Base-by-base conservation (phyloP, 2,113 vertebrate genomes). In the Microcebus jonahi region DNA sequence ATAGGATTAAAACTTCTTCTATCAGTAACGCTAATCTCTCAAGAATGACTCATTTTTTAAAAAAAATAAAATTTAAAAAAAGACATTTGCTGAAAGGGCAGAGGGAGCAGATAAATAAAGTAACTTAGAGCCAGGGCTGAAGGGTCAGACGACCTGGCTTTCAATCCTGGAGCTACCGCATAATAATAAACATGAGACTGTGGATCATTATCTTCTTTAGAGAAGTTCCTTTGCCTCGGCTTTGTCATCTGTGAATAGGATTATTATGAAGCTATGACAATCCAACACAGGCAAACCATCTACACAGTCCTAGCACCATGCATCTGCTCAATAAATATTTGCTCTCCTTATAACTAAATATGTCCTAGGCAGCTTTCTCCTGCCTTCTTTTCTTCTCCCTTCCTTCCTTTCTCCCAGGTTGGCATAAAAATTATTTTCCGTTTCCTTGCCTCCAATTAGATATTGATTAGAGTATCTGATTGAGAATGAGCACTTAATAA, bases 401-500 rank as follows among this genome's bases (percentile, higher is more conserved):
- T 95, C 95, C 71, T 96, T 94, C 34, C 86, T 67, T 59, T 79
- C 94, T 82, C 80, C 90, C 92, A 91, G 97, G 70, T 97, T 97
- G 96, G 94, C 93, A 94, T 90, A 81, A 97, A 98, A 95, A 97
- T 97, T 96, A 95, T 98, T 98, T 89, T 83, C 67, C 21, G 23
- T 97, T 98, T 97, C 65, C 95, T 97, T 39, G 65, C 84, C 94
- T 97, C 98, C 97, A 97, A 92, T 97, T 94, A 83, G 76, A 65
- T 90, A 91, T 91, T 93, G 95, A 97, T 97, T 96, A 97, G 77
- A 97, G 55, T 95, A 97, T 97, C 98, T 97, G 98, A 91, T 98
- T 97, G 97, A 98, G 97, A 97, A 94, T 31, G 48, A 82, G 89
- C 96, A 86, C 92, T 98, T 98, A 97, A 94, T 97, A 98, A 97